Conservation (phyloP, 2,113 vertebrate species). For the Pongo abelii region DNA sequence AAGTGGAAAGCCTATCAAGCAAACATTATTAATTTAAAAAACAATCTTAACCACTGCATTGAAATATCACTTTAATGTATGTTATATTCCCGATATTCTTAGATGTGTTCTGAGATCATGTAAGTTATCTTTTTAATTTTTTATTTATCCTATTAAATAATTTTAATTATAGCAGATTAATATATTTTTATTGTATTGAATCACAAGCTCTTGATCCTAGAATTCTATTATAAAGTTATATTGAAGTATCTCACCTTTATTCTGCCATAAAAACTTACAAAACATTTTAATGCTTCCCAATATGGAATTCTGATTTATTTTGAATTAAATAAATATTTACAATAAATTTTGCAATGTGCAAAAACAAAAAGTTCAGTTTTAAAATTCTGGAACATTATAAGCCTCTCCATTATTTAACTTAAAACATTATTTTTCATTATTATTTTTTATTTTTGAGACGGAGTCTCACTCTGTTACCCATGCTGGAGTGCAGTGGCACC, state of each 20-base stretch:
- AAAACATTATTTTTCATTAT: background rate
- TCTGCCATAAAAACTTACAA: background rate
- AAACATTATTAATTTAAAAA: background rate
- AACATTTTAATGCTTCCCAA: background rate
- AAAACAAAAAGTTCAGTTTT: background rate
- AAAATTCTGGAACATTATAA: background rate
- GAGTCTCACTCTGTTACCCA: background rate
- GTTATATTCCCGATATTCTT: background rate
- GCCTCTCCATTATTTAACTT: background rate
- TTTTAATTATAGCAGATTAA: background rate
- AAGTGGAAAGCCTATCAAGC: background rate
- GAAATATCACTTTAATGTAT: background rate
- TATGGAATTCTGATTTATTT: background rate
- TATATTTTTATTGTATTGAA: background rate
- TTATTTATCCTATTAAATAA: background rate
- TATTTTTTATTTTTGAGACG: too few relatives aligned
- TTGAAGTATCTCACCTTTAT: background rate
- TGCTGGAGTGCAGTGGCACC: background rate
- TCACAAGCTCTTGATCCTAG: background rate
- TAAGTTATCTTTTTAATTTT: background rate
- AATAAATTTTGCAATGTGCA: background rate
- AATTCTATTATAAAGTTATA: background rate
- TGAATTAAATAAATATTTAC: background rate
- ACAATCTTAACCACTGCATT: background rate
- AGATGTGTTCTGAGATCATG: background rate